These are phyloP conservation scores for Microcebus lehilahytsara DNA, from an alignment of 2,113 vertebrate species.

Conservation along the genomic window DNA sequence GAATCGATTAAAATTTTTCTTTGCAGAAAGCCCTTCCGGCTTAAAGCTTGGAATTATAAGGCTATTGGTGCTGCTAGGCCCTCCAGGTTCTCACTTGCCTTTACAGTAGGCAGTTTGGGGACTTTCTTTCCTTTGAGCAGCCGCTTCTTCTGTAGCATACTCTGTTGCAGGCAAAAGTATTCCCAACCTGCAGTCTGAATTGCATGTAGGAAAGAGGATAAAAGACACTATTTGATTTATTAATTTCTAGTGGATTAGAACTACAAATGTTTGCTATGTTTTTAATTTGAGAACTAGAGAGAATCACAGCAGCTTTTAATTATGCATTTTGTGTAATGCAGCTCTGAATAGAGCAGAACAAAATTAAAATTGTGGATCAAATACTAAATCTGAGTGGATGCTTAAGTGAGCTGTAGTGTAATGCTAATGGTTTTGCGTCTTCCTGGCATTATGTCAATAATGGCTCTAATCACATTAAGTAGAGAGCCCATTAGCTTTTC, in stretches of 20 bases:
- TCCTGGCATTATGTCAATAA: slow-evolving; percentile 99
- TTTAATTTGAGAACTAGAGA: slow-evolving; percentile 88
- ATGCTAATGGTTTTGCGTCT: slow-evolving; percentile 98
- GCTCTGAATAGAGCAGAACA: slow-evolving; percentile 85
- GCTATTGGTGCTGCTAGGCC: slow-evolving; percentile 32
- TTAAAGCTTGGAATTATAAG: slow-evolving; percentile 58
- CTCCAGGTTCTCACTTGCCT: slow-evolving; percentile 60
- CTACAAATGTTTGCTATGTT: slow-evolving; percentile 89
- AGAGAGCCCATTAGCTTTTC: slow-evolving; percentile 98
- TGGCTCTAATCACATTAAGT: slow-evolving; percentile 99
- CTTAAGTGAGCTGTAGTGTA: slow-evolving; percentile 87
- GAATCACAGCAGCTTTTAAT: slow-evolving; percentile 90
- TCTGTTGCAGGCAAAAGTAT: slow-evolving; percentile 78
- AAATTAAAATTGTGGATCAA: slow-evolving; percentile 90
- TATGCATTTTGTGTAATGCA: slow-evolving; percentile 88
- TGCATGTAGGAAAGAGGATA: slow-evolving; percentile 84
- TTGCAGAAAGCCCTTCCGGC: slow-evolving; percentile 54
- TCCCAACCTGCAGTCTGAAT: slow-evolving; percentile 81
- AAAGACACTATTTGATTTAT: slow-evolving; percentile 87
- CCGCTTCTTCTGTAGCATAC: slow-evolving; percentile 59
- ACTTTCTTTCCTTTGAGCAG: slow-evolving; percentile 64
- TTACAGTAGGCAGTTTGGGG: slow-evolving; percentile 50
- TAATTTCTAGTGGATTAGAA: slow-evolving; percentile 89
- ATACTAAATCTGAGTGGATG: slow-evolving; percentile 87
- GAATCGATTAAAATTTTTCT: slow-evolving; percentile 75